These are phyloP conservation scores for Butastur rufipennis DNA, from an alignment of 2,113 vertebrate genomes.

Conservation along the genomic window DNA sequence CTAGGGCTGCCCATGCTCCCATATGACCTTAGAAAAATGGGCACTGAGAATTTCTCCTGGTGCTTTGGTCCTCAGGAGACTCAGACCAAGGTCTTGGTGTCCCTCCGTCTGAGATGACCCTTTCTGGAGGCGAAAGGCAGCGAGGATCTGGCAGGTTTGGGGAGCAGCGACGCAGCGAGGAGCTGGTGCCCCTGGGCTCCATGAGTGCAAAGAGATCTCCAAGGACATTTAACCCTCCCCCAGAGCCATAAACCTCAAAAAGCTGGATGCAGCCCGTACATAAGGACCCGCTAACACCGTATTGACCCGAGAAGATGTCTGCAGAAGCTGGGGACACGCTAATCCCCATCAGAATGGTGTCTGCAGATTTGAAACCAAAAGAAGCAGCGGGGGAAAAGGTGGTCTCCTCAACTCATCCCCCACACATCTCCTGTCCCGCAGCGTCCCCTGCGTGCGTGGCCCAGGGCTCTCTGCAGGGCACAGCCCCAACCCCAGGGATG, in stretches of 20 bases:
- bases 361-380: not conserved
- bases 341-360: not conserved
- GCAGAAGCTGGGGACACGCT: not conserved
- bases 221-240: not conserved
- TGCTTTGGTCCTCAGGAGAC: not conserved
- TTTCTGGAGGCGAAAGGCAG: not conserved
- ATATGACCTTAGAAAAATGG: not conserved
- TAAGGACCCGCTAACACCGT: not conserved
- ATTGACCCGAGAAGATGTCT: not conserved
- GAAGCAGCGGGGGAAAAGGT: not conserved
- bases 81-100: not conserved
- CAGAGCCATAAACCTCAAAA: not conserved
- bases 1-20: not conserved
- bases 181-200: not conserved
- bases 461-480: not conserved
- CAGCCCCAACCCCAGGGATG: not conserved
- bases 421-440: not conserved
- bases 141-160: not conserved
- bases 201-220: not conserved
- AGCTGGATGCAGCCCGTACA: not conserved
- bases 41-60: not conserved
- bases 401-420: not conserved
- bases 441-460: rapidly evolving
- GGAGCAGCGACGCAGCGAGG: rapidly evolving
- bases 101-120: not conserved